Base-by-base conservation (phyloP, 2,797 vertebrate genomes). In the Perodicticus potto region DNA sequence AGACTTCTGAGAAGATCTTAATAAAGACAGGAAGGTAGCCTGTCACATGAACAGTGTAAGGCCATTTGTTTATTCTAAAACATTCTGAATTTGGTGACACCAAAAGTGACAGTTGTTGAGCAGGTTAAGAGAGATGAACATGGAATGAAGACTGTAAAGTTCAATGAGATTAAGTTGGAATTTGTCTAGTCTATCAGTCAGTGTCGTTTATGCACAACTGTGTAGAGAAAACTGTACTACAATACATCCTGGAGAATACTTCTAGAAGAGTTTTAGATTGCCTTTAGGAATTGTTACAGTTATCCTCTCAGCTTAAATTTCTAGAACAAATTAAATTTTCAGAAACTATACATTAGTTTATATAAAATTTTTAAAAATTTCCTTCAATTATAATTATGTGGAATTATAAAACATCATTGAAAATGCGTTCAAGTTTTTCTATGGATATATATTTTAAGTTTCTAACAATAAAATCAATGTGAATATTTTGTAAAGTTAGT, bases 161-260 rank as follows among this genome's bases (percentile, higher is more conserved):
- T 76, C 32, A 63, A 45, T 78, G 49, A 83, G 61, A 93, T 86
- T 86, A 89, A 45, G 9, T 34, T 29, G 37, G 6, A 45, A 65
- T 89, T 43, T 86, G 37, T 93, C 87, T 63, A 86, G 53, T 85
- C 12, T 45, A 10, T 92, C 19, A 78, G n/a, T 45, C 49, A 86
- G 3, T 74, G 81, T 40, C 81, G 34, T 32, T 77, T 17, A 73
- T 11, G 1, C 2, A 78, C 23, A 94, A 29, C 17, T 61, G 29
- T 7, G 11, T 43, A 20, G 7, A 83, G 14, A 61, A 19, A 43
- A 76, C 10, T 37, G 10, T 22, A 34, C 1, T n/a, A n/a, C 4
- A 49, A 34, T 43, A 43, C 8, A 77, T 92, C 34, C 17, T 43
- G n/a, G 2, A 88, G 23, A 69, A 77, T 59, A 25, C 5, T 80